Evolutionary conservation across 2,797 vertebrate species (phyloP).

Genomic region (Lepilemur ruficaudatus): DNA sequence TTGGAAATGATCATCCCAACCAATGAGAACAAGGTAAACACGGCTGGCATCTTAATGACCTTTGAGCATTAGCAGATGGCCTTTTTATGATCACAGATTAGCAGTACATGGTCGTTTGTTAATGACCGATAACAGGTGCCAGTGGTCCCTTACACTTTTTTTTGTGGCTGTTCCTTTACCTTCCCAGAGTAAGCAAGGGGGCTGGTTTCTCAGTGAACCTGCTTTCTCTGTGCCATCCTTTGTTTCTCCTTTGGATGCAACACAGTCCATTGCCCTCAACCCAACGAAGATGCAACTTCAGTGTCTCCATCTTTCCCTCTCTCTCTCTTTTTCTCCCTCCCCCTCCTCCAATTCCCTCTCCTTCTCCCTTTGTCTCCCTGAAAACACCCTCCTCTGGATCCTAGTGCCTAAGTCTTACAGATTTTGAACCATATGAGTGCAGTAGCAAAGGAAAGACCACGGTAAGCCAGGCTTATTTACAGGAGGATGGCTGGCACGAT

Average conservation of each 20-base stretch:
- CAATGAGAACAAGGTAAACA: conserved; percentile 80
- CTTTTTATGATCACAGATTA: conserved; percentile 87
- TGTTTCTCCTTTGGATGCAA: not conserved
- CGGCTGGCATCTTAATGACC: conserved; percentile 85
- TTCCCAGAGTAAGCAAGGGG: conserved; percentile 43
- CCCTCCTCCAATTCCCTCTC: not conserved
- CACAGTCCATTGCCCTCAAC: not conserved
- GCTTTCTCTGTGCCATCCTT: not conserved
- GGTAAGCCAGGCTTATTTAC: not conserved
- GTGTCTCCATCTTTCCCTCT: not conserved
- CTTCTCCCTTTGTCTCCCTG: not conserved
- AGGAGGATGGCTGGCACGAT: not conserved
- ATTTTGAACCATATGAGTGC: not conserved
- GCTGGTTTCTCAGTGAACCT: not conserved
- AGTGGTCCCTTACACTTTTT: conserved; percentile 70
- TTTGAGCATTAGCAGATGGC: conserved; percentile 88
- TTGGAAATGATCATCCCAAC: conserved; percentile 75
- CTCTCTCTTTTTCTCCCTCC: not conserved
- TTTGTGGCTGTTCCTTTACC: conserved; percentile 36
- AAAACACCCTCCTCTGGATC: not conserved
- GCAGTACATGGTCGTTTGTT: conserved; percentile 81
- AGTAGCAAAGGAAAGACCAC: not conserved
- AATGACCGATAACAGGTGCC: conserved; percentile 85
- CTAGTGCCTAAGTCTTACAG: not conserved
- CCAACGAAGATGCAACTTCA: not conserved